Conservation (phyloP, 2,888 invertebrate genomes). For the Spialia ferax region DNA sequence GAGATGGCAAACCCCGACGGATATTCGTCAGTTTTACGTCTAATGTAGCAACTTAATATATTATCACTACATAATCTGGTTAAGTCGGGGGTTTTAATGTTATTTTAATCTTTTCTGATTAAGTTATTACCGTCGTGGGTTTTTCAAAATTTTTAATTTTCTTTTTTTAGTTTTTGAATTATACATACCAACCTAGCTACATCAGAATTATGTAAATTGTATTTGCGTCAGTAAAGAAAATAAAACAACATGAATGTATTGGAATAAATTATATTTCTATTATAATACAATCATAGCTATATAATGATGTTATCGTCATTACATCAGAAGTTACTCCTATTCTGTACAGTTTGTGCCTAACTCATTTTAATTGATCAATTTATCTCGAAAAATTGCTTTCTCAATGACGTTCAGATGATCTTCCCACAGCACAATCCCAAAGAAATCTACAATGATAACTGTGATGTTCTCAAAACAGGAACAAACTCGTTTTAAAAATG, state of each 20-base stretch:
- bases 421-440: conserved; percentile 59
- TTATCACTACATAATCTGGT: no score
- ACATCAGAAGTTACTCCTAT: conserved; percentile 70
- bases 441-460: conserved; percentile 44
- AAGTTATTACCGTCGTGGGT: no score
- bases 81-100: no score
- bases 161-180: no score
- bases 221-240: neutral
- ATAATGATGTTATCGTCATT: conserved; percentile 77
- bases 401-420: conserved; percentile 54
- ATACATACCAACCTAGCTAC: no score
- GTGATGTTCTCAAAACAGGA: conserved; percentile 47
- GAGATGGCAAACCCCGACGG: no score
- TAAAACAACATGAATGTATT: conserved; percentile 52
- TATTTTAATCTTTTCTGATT: no score
- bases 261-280: conserved; percentile 84
- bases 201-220: no score
- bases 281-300: conserved; percentile 72
- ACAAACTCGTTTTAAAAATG: conserved; percentile 40
- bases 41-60: no score
- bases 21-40: no score
- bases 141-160: no score
- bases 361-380: conserved; percentile 54
- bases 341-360: conserved; percentile 79
- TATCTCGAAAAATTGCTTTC: conserved; percentile 28